Percentiles rank a stretch among this genome's conserved stretches.
Conservation (phyloP, 2,888 invertebrate species). For the Cenopis cana region DNA sequence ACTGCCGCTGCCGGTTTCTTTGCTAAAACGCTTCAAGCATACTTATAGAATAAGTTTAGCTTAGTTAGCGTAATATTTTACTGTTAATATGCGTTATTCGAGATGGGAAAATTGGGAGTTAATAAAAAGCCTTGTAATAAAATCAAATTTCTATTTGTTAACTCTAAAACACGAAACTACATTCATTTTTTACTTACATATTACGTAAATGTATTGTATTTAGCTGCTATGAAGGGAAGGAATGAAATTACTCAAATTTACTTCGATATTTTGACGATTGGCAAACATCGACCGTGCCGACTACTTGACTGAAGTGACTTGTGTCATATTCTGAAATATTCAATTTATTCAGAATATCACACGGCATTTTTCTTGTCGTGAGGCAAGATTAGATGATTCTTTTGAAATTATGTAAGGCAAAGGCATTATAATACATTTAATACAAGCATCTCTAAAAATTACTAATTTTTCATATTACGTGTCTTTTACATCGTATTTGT, state of each 20-base stretch:
- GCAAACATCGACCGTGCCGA: not conserved
- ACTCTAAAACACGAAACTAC: constrained; percentile 26
- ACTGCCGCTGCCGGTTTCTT: not conserved
- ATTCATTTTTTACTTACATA: constrained; percentile 11
- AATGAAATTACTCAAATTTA: not conserved
- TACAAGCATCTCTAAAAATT: not conserved
- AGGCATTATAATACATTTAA: not conserved
- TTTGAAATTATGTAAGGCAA: not conserved
- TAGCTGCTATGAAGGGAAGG: constrained; percentile 9
- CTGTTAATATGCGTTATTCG: no score
- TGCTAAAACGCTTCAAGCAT: not conserved
- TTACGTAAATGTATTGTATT: constrained; percentile 13
- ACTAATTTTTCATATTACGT: not conserved
- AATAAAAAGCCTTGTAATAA: constrained; percentile 19
- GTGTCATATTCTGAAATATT: no score
- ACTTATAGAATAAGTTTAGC: not conserved
- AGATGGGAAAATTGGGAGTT: no score
- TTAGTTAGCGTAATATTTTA: not conserved
- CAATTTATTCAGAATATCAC: not conserved
- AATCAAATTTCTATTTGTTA: constrained; percentile 34
- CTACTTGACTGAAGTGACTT: not conserved
- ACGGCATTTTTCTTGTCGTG: not conserved
- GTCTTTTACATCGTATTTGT: not conserved
- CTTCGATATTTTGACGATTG: not conserved
- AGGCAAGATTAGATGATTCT: not conserved